These are phyloP conservation scores for Choristoneura rosaceana DNA, from an alignment of 2,888 invertebrate genomes.

Conservation along the genomic window DNA sequence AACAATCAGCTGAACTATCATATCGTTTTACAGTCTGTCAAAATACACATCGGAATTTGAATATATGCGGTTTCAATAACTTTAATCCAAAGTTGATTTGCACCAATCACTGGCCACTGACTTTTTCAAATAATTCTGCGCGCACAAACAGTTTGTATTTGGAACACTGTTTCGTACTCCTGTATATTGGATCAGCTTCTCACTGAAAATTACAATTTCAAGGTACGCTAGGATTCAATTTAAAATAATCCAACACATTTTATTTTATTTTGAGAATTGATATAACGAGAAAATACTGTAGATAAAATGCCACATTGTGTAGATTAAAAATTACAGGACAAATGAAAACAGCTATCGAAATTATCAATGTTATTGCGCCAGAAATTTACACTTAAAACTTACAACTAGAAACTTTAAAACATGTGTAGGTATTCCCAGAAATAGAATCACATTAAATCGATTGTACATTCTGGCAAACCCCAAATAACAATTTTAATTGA, in stretches of 20 bases:
- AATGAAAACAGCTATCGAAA: too few species aligned
- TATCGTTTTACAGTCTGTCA: not conserved
- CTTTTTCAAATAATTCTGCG: not conserved
- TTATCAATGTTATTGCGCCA: too few species aligned
- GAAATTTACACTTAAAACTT: too few species aligned
- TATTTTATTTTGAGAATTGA: not conserved
- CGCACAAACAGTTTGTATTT: not conserved
- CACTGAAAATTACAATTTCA: not conserved
- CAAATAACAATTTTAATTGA: too few species aligned
- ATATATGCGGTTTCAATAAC: not conserved
- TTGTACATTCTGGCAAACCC: too few species aligned
- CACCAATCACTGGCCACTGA: not conserved
- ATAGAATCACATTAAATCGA: too few species aligned
- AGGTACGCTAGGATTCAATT: not conserved
- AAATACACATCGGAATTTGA: not conserved
- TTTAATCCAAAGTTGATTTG: not conserved
- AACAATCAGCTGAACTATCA: not conserved
- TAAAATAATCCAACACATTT: not conserved
- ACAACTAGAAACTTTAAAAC: too few species aligned
- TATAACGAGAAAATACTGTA: not conserved
- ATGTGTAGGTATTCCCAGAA: too few species aligned
- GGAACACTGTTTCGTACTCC: conserved; percentile 1
- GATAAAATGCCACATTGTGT: too few species aligned
- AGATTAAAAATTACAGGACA: too few species aligned
- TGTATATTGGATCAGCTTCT: not conserved